Base-by-base conservation (phyloP, 2,113 vertebrate genomes). In the Phalacrocorax pelagicus region DNA sequence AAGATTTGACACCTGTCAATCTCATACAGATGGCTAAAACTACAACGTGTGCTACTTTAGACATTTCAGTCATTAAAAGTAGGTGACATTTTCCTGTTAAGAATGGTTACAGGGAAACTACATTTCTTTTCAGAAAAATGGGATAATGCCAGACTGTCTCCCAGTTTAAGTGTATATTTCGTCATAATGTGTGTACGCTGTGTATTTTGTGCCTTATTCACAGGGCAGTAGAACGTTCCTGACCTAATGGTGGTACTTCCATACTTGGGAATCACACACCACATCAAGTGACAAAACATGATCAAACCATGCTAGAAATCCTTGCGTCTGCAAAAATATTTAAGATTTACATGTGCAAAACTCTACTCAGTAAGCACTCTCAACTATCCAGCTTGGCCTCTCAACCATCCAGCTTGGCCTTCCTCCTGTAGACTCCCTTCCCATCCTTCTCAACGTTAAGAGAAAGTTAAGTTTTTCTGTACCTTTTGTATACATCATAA, bases 141-240 rank as follows among this genome's bases (percentile, higher is more conserved):
- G 66, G n/a, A 10, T 29, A 42, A 67, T 27, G 19, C 26, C 59
- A 67, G 59, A 7, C 21, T 17, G 12, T 9, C 71, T 47, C 15
- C 26, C 57, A 44, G 24, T 22, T 24, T 15, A 49, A 51, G 23
- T 30, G 12, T 0, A 0, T 4, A 14, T 23, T 34, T 36, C 54
- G 18, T 21, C 34, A 24, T 6, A 12, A 40, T 20, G 46, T 55
- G 6, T 27, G 44, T 2, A 10, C 4, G 10, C 9, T 11, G 1
- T 9, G 0, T 2, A 3, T 8, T 30, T 27, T 67, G 22, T 59
- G 44, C 83, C 57, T 54, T 12, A 67, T 3, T 29, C 46, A 54
- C 61, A 16, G 26, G 36, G 40, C 3, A 0, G 2, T 0, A 11
- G 0, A 11, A 57, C 7, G 27, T 3, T 36, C 46, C 62, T 42